These are phyloP conservation scores for Glossophaga mutica DNA, from an alignment of 2,797 vertebrate genomes.

Conservation along the genomic window DNA sequence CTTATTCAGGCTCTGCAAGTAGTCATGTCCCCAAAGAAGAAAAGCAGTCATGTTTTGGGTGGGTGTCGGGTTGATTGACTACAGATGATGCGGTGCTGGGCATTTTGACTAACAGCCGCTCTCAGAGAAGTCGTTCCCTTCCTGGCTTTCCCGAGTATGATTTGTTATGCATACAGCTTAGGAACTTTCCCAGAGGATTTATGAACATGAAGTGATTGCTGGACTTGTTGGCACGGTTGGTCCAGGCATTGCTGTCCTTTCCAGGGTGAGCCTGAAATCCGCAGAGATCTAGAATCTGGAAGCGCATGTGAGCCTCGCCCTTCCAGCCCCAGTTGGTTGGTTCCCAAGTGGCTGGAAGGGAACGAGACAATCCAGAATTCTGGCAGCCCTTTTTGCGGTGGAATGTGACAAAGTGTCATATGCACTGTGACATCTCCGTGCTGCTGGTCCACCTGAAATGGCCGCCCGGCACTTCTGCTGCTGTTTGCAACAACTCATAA, in stretches of 20 bases:
- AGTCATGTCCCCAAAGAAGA: constrained; percentile 39
- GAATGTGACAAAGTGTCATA: neutral
- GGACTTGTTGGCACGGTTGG: constrained; percentile 15
- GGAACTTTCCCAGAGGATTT: constrained; percentile 33
- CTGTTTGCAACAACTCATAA: neutral
- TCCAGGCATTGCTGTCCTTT: constrained; percentile 26
- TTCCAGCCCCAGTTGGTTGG: neutral
- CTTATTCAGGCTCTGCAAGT: neutral
- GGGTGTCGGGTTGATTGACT: constrained; percentile 31
- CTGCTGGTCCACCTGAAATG: neutral
- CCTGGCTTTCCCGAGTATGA: neutral
- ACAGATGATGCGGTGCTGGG: constrained; percentile 55
- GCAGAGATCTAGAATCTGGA: neutral
- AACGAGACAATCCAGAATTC: neutral
- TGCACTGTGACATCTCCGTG: too few relatives aligned
- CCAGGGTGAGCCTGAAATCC: neutral
- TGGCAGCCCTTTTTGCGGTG: neutral
- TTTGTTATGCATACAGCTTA: constrained; percentile 53
- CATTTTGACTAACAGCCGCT: constrained; percentile 44
- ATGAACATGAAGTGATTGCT: neutral
- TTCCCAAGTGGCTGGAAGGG: neutral
- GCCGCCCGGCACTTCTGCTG: neutral
- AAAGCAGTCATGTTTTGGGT: neutral
- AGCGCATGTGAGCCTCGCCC: neutral
- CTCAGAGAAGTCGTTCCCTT: constrained; percentile 32